Evolutionary conservation across 2,797 vertebrate species (phyloP), one percentile per base, ranked within the genome.

Genomic region (Anguilla obscura): DNA sequence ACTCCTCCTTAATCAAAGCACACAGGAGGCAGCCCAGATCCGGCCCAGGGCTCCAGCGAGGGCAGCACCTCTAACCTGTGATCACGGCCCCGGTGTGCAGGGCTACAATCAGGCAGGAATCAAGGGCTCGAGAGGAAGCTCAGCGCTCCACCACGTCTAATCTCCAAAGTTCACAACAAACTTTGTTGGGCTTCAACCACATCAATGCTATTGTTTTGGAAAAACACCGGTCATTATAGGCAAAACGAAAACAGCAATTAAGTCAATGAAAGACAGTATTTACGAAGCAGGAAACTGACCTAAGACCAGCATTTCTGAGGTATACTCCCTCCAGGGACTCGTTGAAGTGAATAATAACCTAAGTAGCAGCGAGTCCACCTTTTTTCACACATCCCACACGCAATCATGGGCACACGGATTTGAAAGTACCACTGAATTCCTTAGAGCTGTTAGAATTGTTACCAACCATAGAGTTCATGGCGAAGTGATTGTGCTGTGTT

Each of bases 381-480:
- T 48, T 66, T 66, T 21, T 66, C 18, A 14, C 74, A 45, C 66
- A 85, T 33, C 56, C 66, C 54, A 66, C 24, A 36, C 56, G 48
- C 58, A 85, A 74, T 88, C 60, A 54, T n/a, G 48, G 33, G 76
- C 36, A 50, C 84, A 48, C 58, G 50, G 36, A 50, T 82, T 88
- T 82, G 71, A 63, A 85, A 56, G 84, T 27, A 50, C 84, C 56
- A 45, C 4, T 80, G 50, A 45, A n/a, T n/a, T 80, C 84, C 45
- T 50, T 76, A 76, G 30, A 1, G 16, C 24, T 6, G 24, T 24
- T 52, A 82, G 40, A n/a, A 30, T 30, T n/a, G 18, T 50, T 18
- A 92, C 96, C 94, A 91, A 99, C 98, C 98, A 99, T 99, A 85
- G 98, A 99, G 94, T 99, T 99, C 98, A 99, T 99, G 92, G 98